Base-by-base conservation (phyloP, 35 echinoderm and acorn worm species). In the Stichopus chloronotus region DNA sequence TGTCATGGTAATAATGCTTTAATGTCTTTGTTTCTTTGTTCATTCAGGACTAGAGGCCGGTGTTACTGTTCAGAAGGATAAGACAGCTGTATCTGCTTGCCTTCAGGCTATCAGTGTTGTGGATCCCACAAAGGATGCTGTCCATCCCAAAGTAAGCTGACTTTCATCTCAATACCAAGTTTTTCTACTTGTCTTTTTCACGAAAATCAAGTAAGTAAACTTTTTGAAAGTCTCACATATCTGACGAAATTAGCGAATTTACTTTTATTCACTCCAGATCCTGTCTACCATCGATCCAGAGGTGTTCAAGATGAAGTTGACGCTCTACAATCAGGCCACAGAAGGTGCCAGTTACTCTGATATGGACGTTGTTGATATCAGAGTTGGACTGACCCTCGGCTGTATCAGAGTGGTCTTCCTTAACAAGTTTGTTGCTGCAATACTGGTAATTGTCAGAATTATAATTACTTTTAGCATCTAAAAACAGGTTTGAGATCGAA, bases 321-420 rank as follows among this genome's bases (percentile, higher is more conserved):
- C 93, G 10, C 91, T 96, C 3, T 95, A 94, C 86, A 99, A 99
- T 80, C 82, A 93, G 57, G 95, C 97, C 12, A 99, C 97, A 63
- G 95, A 93, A 68, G 97, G 92, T 20, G 72, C 92, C 7, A 59
- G 94, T 55, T 99, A 99, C 79, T 96, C 95, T 63, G 95, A 99
- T 76, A 99, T 99, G 97, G 86, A 94, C 5, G 93, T 93, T 54
- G 97, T 99, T 3, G 97, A 99, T 61, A 96, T 96, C 82, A 94
- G 95, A 61, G 88, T 99, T 6, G 95, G 92, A 13, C 88, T 99
- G 14, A 94, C 79, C 53, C 86, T 99, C 11, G 95, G 97, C 25
- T 71, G 97, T 53, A 91, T 99, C 54, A 84, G 94, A 16, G 94
- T 94, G 12, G 94, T 99, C 13, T 99, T 99, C 94, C 93, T 99